These are phyloP conservation scores for Tamandua tetradactyla DNA, from an alignment of 2,797 vertebrate genomes.

Conservation along the genomic window DNA sequence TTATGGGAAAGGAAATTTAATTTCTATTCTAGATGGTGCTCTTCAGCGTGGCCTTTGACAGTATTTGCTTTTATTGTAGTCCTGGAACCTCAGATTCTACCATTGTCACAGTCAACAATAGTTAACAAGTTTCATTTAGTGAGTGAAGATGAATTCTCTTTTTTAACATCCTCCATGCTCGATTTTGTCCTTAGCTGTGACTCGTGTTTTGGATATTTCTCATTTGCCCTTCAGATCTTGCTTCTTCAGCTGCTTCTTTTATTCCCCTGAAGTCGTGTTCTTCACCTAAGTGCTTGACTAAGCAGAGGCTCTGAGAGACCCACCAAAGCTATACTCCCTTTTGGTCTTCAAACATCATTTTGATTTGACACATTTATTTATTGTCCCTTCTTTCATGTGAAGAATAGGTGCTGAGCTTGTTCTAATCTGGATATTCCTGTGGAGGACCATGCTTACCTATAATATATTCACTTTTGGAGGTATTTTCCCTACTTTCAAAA, in stretches of 20 bases:
- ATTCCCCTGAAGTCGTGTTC: not conserved
- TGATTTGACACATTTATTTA: not conserved
- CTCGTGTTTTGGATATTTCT: not conserved
- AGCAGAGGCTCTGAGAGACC: not conserved
- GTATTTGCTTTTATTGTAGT: conserved; percentile 59
- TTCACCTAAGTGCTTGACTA: not conserved
- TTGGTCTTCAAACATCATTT: not conserved
- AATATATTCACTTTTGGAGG: not conserved
- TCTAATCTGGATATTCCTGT: conserved; percentile 47
- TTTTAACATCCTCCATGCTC: not conserved
- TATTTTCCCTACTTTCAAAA: conserved; percentile 21
- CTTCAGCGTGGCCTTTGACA: not conserved
- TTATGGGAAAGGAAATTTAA: not conserved
- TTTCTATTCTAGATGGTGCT: not conserved
- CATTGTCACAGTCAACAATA: not conserved
- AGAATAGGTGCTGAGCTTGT: not conserved
- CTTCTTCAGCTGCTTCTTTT: not conserved
- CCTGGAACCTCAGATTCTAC: not conserved
- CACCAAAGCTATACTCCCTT: not conserved
- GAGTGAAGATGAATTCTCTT: not conserved
- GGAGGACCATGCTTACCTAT: not conserved
- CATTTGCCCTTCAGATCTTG: conserved; percentile 9
- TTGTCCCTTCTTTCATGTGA: not conserved
- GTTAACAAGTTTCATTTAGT: conserved; percentile 47
- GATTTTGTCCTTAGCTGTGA: not conserved